Conservation (phyloP, 2,113 vertebrate genomes). For the Cyanoderma ruficeps region DNA sequence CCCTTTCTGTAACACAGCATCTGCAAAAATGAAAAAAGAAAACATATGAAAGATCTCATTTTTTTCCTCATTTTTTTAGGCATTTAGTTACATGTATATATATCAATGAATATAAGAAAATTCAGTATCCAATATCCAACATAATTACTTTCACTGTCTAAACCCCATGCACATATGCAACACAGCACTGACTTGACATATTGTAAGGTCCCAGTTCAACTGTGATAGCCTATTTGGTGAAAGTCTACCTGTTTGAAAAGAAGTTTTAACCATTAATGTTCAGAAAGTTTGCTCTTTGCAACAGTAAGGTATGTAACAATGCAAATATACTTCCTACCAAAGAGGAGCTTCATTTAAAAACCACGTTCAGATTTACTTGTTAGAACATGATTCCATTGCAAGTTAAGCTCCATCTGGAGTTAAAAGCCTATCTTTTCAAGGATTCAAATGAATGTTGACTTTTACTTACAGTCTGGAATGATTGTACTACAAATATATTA, state of each 20-base stretch:
- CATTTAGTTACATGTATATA: not conserved
- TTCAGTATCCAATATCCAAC: not conserved
- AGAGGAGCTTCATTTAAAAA: not conserved
- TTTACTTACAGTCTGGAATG: not conserved
- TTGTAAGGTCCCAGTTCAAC: not conserved
- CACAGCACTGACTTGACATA: not conserved
- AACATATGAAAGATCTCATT: not conserved
- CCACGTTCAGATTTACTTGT: not conserved
- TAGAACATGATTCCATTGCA: not conserved
- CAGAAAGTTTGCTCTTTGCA: not conserved
- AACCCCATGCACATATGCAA: not conserved
- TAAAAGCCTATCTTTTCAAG: not conserved
- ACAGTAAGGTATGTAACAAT: not conserved
- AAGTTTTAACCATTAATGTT: not conserved
- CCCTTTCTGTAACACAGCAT: not conserved
- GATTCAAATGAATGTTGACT: not conserved
- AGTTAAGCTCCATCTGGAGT: not conserved
- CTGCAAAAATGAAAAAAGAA: not conserved
- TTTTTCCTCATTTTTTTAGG: not conserved
- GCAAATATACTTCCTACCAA: not conserved
- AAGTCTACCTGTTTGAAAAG: not conserved
- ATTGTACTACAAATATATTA: not conserved
- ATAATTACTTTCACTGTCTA: not conserved
- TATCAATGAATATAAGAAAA: not conserved
- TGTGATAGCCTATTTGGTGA: not conserved